Conservation (phyloP, 2,888 invertebrate genomes). For the Platypus cylindrus region DNA sequence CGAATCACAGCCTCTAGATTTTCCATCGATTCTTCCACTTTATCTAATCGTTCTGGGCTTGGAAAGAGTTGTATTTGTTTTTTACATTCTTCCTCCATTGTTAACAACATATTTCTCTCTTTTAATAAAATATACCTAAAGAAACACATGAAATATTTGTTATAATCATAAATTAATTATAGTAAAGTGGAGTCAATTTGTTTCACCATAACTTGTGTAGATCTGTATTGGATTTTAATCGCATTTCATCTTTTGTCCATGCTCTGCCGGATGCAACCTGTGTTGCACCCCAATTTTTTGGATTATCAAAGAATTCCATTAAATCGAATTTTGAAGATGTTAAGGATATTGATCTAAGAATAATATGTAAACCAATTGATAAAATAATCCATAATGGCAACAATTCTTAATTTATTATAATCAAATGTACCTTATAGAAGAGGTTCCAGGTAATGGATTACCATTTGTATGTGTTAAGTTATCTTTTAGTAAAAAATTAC, state of each 20-base stretch:
- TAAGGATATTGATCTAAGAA: conserved; percentile 28
- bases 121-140: conserved; percentile 73
- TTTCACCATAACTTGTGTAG: conserved; percentile 90
- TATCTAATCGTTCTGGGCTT: conserved; percentile 85
- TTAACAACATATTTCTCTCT: conserved; percentile 92
- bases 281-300: conserved; percentile 69
- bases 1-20: conserved; percentile 82
- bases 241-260: conserved; percentile 81
- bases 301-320: conserved; percentile 82
- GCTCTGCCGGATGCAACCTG: conserved; percentile 71
- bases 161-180: conserved; percentile 3
- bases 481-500: too few species aligned
- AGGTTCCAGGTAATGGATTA: neutral
- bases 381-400: neutral
- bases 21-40: conserved; percentile 89
- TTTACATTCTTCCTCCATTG: conserved; percentile 82
- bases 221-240: conserved; percentile 90
- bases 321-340: conserved; percentile 40
- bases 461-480: too few species aligned
- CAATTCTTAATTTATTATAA: neutral
- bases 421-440: neutral
- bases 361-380: too few species aligned
- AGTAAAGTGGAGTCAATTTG: neutral
- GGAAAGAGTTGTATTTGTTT: conserved; percentile 59
- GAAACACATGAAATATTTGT: conserved; percentile 5